Base-by-base conservation (phyloP, 2,797 vertebrate genomes). In the Carduelis carduelis region DNA sequence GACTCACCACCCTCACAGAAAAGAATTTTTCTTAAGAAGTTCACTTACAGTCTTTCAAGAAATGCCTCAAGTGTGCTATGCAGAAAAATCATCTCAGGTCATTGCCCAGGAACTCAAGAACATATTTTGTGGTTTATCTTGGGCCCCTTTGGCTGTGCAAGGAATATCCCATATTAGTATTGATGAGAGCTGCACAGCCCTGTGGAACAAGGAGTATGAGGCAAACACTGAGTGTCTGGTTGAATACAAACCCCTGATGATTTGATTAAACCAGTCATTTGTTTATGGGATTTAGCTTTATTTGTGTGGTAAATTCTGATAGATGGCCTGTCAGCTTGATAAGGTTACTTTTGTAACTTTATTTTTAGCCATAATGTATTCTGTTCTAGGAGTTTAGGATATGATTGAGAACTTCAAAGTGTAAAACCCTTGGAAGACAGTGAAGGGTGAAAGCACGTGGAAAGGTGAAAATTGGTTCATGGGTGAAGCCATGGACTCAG, bases 261-360 rank as follows among this genome's bases (percentile, higher is more conserved):
- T 34, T 60, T 64, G 21, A 70, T 53, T 89, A 83, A 95, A 43
- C 8, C 12, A 64, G 34, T 30, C 7, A 16, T 68, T 87, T 93
- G 12, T 94, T 86, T 74, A 43, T 78, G 35, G 9, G 18, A 44
- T 80, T 87, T 83, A 50, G 27, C 76, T 79, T 70, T 89, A 71
- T 89, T 96, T 90, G 39, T 24, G 35, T 23, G 28, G 22, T 66
- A 83, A 93, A 87, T 90, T 84, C 74, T 93, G 50, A 50, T 22
- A 70, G 50, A 90, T 89, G 19, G 8, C 14, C 65, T 83, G 55
- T 72, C 70, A 68, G 30, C 44, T 76, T 93, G 71, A 39, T 85
- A 41, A 64, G 43, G 46, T 76, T 87, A 80, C 21, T 82, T 49
- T 60, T 68, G 16, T 41, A 92, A 69, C 22, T 84, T 93, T 74